These are phyloP conservation scores for Cactoblastis cactorum DNA, from an alignment of 2,888 invertebrate genomes.

Conservation along the genomic window DNA sequence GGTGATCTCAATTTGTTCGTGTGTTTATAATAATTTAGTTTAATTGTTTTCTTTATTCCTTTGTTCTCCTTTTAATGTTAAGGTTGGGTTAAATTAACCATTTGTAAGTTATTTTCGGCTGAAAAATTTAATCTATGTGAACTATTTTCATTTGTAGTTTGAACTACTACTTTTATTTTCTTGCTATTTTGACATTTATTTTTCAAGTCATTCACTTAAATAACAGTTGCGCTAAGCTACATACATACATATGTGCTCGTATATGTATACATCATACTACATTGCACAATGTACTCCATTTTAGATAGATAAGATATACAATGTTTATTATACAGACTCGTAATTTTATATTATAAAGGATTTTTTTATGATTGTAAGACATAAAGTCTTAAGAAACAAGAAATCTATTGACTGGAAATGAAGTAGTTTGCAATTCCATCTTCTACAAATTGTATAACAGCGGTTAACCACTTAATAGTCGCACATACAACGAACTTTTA, in stretches of 20 bases:
- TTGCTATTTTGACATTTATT: no score
- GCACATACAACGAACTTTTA: conserved; percentile 20
- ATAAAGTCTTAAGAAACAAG: not conserved
- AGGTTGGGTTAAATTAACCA: not conserved
- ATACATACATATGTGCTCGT: no score
- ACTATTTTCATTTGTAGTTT: no score
- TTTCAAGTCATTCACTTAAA: no score
- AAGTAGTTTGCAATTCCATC: not conserved
- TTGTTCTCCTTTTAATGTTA: not conserved
- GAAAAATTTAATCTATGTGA: not conserved
- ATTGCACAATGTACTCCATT: no score
- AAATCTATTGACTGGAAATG: not conserved
- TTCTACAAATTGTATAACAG: conserved; percentile 8
- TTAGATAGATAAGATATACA: no score
- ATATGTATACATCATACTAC: no score
- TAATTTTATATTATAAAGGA: no score
- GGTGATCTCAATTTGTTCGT: conserved; percentile 46
- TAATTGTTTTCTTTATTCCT: conserved; percentile 10
- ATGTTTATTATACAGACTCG: no score
- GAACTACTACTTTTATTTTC: no score
- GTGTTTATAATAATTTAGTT: conserved; percentile 34
- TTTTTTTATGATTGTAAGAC: no score
- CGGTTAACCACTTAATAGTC: conserved; percentile 10
- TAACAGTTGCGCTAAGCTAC: no score
- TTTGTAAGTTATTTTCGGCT: not conserved